A percentile compares a stretch with the other conserved stretches of the same genome.
These are phyloP conservation scores for Poecilus cupreus DNA, from an alignment of 2,888 invertebrate genomes.

Conservation along the genomic window DNA sequence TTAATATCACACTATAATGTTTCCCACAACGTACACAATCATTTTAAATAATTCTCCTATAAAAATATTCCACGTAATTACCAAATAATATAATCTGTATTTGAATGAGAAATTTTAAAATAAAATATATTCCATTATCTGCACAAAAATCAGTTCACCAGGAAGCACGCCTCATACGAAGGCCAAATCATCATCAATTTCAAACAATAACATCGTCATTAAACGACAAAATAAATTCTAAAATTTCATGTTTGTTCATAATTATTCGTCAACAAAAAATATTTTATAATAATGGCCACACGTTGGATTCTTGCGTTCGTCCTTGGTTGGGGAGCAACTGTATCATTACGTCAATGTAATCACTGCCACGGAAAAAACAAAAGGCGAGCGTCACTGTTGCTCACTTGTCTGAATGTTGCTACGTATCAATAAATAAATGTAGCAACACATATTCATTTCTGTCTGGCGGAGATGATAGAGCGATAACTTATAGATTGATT, in stretches of 20 bases:
- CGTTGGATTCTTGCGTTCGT: background rate
- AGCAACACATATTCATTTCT: no score
- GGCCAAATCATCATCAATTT: background rate
- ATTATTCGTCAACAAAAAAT: slow-evolving; percentile 5
- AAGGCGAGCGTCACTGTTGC: background rate
- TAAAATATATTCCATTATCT: no score
- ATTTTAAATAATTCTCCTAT: no score
- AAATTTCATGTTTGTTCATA: slow-evolving; percentile 18
- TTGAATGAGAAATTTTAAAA: no score
- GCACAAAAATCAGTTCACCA: background rate
- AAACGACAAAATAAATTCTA: slow-evolving; percentile 19
- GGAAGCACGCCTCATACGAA: background rate
- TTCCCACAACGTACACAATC: no score
- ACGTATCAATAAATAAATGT: no score
- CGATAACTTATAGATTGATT: no score
- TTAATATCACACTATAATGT: no score
- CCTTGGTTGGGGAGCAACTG: slow-evolving; percentile 24
- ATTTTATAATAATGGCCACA: background rate
- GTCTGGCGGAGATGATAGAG: no score
- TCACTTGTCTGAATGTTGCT: no score
- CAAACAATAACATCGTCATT: slow-evolving; percentile 18
- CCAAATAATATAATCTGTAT: no score
- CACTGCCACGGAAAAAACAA: slow-evolving; percentile 27
- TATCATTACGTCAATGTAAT: slow-evolving; percentile 41
- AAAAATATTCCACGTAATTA: no score